Evolutionary conservation across 2,797 vertebrate species (phyloP).

Genomic region (Nyctibius grandis): DNA sequence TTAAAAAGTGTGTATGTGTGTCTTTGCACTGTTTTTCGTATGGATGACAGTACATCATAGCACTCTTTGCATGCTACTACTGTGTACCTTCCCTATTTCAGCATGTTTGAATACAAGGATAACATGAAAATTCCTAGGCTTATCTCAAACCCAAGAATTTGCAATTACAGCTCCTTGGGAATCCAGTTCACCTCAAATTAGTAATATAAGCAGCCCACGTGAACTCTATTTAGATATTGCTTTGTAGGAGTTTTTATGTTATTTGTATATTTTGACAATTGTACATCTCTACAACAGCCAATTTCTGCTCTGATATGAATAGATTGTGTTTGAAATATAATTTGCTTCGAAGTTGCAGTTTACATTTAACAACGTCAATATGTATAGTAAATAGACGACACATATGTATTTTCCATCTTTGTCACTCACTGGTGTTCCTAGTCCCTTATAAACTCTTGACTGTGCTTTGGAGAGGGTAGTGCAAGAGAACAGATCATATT

Average conservation of each 20-base stretch:
- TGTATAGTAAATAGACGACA: neutral
- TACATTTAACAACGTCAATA: neutral
- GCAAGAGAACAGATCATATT: neutral
- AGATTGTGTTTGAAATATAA: neutral
- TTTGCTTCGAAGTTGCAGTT: neutral
- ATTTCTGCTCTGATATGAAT: neutral
- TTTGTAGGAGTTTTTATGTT: neutral
- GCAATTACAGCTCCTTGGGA: neutral
- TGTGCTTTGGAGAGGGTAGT: neutral
- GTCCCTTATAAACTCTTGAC: neutral
- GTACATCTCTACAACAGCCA: neutral
- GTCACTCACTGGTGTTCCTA: neutral
- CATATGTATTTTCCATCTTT: neutral
- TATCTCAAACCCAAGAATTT: neutral
- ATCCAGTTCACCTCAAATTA: neutral
- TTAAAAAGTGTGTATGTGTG: neutral
- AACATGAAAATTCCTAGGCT: neutral
- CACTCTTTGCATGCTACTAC: neutral
- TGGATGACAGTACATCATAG: neutral
- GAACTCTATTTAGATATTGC: neutral
- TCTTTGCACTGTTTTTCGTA: neutral
- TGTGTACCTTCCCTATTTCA: neutral
- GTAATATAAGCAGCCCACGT: neutral
- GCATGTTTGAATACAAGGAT: neutral
- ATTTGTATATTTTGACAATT: neutral